Conservation (phyloP, 1,140 invertebrate genomes). For the Anoplolepis gracilipes region DNA sequence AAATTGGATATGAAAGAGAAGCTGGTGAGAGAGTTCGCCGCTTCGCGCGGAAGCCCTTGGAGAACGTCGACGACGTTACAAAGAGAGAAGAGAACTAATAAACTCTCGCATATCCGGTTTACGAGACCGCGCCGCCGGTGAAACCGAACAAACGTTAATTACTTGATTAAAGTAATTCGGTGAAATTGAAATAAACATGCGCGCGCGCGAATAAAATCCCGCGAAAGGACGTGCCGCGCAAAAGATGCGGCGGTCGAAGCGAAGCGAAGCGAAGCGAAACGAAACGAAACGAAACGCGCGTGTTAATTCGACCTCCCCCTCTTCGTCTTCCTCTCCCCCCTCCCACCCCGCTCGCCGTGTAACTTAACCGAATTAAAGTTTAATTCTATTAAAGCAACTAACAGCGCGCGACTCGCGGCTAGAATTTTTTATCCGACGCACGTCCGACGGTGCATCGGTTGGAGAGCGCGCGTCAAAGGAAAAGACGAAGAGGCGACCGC, state of each 20-base stretch:
- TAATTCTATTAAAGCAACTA: slow-evolving; percentile 60
- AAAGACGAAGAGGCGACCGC: slow-evolving; percentile 29
- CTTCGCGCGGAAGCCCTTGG: background rate
- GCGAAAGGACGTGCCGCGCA: slow-evolving; percentile 24
- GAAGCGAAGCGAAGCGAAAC: slow-evolving; percentile 6
- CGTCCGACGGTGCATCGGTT: slow-evolving; percentile 5
- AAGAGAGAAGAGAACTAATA: slow-evolving; percentile 41
- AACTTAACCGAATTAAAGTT: slow-evolving; percentile 60
- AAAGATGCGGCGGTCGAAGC: slow-evolving; percentile 10
- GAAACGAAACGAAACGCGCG: slow-evolving; percentile 35
- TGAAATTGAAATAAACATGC: slow-evolving; percentile 56
- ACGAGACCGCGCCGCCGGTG: slow-evolving; percentile 6
- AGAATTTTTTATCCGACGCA: slow-evolving; percentile 53
- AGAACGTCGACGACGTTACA: background rate
- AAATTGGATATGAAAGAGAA: slow-evolving; percentile 43
- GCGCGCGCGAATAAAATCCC: slow-evolving; percentile 37
- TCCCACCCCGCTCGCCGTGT: background rate
- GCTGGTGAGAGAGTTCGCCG: background rate
- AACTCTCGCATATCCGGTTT: slow-evolving; percentile 50
- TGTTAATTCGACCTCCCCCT: slow-evolving; percentile 35
- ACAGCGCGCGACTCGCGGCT: slow-evolving; percentile 47
- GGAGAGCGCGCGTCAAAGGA: background rate
- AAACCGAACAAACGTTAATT: slow-evolving; percentile 59
- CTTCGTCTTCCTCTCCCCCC: too few relatives aligned
- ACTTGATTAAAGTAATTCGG: slow-evolving; percentile 59